Evolutionary conservation across 2,797 vertebrate species (phyloP), one percentile per base, ranked within the genome.

Genomic region (Erithacus rubecula): DNA sequence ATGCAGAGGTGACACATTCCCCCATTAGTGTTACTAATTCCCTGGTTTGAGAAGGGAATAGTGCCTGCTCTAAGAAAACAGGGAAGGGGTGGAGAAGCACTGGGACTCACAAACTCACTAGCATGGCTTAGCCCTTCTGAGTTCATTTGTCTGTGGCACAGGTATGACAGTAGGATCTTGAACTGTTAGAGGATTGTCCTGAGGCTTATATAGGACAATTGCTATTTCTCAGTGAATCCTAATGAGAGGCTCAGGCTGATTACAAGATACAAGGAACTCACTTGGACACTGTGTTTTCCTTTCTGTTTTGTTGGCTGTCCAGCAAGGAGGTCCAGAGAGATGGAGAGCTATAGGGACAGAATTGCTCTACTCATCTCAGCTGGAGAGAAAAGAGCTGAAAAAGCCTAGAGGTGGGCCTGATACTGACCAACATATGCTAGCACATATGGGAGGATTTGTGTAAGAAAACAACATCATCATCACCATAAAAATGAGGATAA

Each of bases 11-110:
- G 93, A 94, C 53, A 63, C 74, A 94, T 82, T 64, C 53, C 63
- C 11, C 74, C 94, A 90, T 49, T 15, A 91, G 70, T 43, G 60
- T 76, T 84, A 82, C 60, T 90, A 68, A 96, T 79, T 69, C 70
- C 41, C 22, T 36, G 34, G 4, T 68, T 65, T 90, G 64, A 17
- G 55, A 55, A 51, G 37, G 41, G 37, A 88, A 64, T 79, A 37
- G 29, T 69, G 82, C 37, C 70, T n/a, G 30, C 53, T 62, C 67
- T 56, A 56, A 90, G 83, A 64, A 88, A 83, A 88, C 47, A 79
- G n/a, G 44, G 63, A 80, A 87, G 24, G 65, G 27, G 14, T 63
- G 56, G 47, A 72, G 74, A 69, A 76, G 27, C 37, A 49, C 3
- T 78, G 41, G 67, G 59, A 65, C 7, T 56, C 47, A 47, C 71